Base-by-base conservation (phyloP, 1,140 invertebrate genomes). In the Drosophila navojoa region DNA sequence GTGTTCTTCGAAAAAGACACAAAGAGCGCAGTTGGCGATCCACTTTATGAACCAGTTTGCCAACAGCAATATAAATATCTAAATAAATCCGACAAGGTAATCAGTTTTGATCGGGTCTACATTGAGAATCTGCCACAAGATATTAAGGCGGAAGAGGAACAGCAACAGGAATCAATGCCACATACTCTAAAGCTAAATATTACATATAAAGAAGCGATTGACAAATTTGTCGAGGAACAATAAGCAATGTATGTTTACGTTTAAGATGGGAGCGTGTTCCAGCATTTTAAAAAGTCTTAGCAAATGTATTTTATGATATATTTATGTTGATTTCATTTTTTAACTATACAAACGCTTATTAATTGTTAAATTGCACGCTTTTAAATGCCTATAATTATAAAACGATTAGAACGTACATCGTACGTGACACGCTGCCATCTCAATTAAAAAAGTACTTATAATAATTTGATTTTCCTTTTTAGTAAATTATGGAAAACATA, bases 41-140 rank as follows among this genome's bases (percentile, higher is more conserved):
- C 92, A 5, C 70, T 93, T 10, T 94, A 93, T 63, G 93, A 94
- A 68, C 77, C 74, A n/a, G 62, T 77, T 7, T 85, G 92, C 13
- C 92, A 82, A 16, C 52, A 93, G 27, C 68, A 72, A 10, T 92
- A 80, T 53, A 92, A 93, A 69, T 93, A 93, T 77, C 81, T 92
- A 32, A 84, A 84, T 13, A 94, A 94, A 90, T 93, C 93, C 0
- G 92, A 92, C 38, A 94, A 94, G 81, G 29, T 93, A 4, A 79
- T 94, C 1, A 92, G 91, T 80, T 94, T 94, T 84, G 92, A 93
- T 58, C 87, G 93, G 38, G 91, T 93, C 6, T 94, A 94, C 75
- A 82, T 93, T 5, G 91, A 92, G 19, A 76, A 57, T 29, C 45
- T 71, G 25, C 72, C 62, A 16, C 67, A 71, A 32, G 47, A 66